phyloP scores from a whole-genome alignment of 2,113 vertebrate species.

The Pontoporia blainvillei region DNA sequence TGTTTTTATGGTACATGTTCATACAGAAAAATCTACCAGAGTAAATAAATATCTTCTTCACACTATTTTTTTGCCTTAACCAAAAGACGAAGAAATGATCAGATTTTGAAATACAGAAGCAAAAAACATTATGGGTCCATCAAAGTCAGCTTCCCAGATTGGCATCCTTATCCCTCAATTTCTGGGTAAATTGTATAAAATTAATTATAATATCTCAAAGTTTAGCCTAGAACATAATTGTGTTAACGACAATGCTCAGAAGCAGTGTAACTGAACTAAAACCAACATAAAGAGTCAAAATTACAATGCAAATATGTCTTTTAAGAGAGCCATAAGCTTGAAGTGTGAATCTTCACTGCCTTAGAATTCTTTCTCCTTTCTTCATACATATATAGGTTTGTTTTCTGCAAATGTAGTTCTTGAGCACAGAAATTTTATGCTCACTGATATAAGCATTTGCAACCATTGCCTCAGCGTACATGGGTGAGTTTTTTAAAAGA shows the following conservation, averaged over 20 bases:
- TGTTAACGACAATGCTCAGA: not conserved
- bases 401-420: not conserved
- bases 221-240: not conserved
- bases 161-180: not conserved
- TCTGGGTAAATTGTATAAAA: not conserved
- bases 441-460: not conserved
- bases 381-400: not conserved
- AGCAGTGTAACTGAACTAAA: not conserved
- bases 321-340: not conserved
- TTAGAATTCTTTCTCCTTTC: not conserved
- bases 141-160: not conserved
- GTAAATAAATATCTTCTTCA: not conserved
- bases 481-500: not conserved
- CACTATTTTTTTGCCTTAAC: not conserved
- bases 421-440: not conserved
- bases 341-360: not conserved
- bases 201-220: not conserved
- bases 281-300: not conserved
- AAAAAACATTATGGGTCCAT: not conserved
- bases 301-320: not conserved
- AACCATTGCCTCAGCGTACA: not conserved
- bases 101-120: not conserved
- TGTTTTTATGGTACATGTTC: not conserved
- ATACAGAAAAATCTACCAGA: not conserved
- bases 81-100: not conserved